Percentiles rank a stretch among this genome's conserved stretches.
These are phyloP conservation scores for Acanthis flammea DNA, from an alignment of 2,797 vertebrate species.

Conservation along the genomic window DNA sequence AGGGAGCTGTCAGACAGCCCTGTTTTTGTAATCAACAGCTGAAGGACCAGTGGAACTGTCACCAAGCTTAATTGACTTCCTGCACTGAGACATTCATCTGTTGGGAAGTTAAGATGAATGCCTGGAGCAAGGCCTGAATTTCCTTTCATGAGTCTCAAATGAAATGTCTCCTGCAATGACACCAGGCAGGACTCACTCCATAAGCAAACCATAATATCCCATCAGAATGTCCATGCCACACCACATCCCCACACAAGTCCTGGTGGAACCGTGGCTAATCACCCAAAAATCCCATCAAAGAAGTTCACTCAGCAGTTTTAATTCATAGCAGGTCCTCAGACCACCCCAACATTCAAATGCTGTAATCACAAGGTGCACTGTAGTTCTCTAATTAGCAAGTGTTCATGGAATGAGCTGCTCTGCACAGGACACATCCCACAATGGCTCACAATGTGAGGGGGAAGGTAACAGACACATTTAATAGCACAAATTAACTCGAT, in stretches of 20 bases:
- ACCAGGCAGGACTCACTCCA: not conserved
- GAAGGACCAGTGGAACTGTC: not conserved
- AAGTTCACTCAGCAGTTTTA: not conserved
- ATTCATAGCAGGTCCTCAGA: not conserved
- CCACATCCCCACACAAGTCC: not conserved
- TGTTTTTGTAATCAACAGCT: not conserved
- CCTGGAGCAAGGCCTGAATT: not conserved
- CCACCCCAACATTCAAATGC: not conserved
- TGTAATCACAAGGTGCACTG: not conserved
- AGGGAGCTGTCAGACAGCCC: not conserved
- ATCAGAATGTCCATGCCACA: not conserved
- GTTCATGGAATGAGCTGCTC: not conserved
- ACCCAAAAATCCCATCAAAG: not conserved
- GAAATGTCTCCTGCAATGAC: not conserved
- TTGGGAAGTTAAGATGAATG: not conserved
- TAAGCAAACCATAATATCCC: not conserved
- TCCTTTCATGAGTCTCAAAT: not conserved
- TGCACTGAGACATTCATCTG: not conserved
- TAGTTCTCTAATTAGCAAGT: not conserved
- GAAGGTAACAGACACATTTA: conserved; percentile 34
- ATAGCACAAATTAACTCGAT: conserved; percentile 34
- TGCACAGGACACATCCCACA: not conserved
- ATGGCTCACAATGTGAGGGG: not conserved
- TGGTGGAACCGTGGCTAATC: not conserved
- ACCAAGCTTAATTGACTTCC: not conserved